A percentile compares a stretch with the other conserved stretches of the same genome.
phyloP scores from a whole-genome alignment of 1,140 invertebrate species.

The Drosophila murphyi region DNA sequence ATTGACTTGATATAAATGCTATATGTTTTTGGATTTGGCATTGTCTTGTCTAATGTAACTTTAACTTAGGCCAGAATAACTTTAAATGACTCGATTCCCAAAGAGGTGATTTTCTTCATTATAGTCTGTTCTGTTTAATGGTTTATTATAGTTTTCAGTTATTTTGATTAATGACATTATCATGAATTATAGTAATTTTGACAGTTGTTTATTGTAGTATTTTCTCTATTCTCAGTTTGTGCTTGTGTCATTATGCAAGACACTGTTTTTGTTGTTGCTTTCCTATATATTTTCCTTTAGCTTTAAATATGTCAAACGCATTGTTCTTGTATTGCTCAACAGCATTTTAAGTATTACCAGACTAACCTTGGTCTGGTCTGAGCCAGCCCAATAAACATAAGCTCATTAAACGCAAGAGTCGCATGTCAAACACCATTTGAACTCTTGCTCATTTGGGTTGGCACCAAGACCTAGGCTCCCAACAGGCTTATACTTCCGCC shows the following conservation, averaged over 20 bases:
- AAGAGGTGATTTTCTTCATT: constrained; percentile 3
- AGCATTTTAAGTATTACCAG: constrained; percentile 8
- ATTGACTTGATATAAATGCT: no score
- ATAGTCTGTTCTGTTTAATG: constrained; percentile 14
- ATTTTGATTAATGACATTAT: constrained; percentile 72
- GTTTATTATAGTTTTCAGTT: constrained; percentile 39
- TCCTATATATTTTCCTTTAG: constrained; percentile 3
- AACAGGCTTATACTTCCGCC: constrained; percentile 36
- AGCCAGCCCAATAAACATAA: constrained; percentile 9
- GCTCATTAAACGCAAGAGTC: constrained; percentile 55
- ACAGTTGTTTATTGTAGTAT: constrained; percentile 50
- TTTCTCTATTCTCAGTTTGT: constrained; percentile 10
- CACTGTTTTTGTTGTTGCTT: background rate
- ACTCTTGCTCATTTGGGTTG: constrained; percentile 22
- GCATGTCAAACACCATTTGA: constrained; percentile 73
- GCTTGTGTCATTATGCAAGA: constrained; percentile 41
- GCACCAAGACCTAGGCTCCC: constrained; percentile 13
- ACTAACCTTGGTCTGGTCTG: constrained; percentile 9
- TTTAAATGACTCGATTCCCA: background rate
- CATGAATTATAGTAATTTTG: constrained; percentile 67
- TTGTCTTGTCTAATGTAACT: background rate
- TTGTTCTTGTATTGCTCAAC: constrained; percentile 10
- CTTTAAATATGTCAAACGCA: background rate
- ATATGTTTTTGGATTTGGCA: no score
- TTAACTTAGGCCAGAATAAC: background rate